Conservation (phyloP, 2,888 invertebrate species). For the Platynereis dumerilii region DNA sequence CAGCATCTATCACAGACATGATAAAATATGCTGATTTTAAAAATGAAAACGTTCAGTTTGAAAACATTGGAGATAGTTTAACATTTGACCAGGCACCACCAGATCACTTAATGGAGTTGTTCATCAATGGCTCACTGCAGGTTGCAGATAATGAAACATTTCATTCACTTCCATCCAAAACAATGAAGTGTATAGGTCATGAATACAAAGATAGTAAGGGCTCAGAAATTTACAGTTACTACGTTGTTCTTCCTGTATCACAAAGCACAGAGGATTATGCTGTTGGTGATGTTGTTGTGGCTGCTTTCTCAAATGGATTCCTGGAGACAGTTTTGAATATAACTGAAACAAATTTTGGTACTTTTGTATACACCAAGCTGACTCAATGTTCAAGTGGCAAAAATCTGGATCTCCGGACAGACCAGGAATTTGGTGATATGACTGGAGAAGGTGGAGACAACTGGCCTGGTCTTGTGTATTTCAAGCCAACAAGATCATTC, state of each 20-base stretch:
- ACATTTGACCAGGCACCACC: not conserved
- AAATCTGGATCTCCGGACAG: not conserved
- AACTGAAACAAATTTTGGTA: not conserved
- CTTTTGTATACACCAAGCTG: not conserved
- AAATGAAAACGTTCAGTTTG: not conserved
- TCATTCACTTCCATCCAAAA: not conserved
- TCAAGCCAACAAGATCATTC: not conserved
- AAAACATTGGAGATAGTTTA: not conserved
- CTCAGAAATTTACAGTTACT: not conserved
- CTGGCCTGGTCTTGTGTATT: constrained; percentile 11
- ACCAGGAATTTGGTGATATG: constrained; percentile 8
- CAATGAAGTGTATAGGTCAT: constrained; percentile 4
- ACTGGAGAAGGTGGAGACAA: constrained; percentile 3
- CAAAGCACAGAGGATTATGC: not conserved
- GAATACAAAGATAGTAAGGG: constrained; percentile 5
- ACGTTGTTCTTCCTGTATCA: not conserved
- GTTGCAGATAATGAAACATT: not conserved
- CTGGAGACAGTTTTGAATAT: not conserved
- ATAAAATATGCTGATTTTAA: constrained; percentile 9
- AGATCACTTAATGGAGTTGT: not conserved
- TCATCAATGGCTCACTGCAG: not conserved
- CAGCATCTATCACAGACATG: constrained; percentile 1
- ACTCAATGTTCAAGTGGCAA: not conserved
- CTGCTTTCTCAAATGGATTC: not conserved
- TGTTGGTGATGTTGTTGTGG: constrained; percentile 5